phyloP scores from a whole-genome alignment of 2,797 vertebrate species.

The Lates japonicus region DNA sequence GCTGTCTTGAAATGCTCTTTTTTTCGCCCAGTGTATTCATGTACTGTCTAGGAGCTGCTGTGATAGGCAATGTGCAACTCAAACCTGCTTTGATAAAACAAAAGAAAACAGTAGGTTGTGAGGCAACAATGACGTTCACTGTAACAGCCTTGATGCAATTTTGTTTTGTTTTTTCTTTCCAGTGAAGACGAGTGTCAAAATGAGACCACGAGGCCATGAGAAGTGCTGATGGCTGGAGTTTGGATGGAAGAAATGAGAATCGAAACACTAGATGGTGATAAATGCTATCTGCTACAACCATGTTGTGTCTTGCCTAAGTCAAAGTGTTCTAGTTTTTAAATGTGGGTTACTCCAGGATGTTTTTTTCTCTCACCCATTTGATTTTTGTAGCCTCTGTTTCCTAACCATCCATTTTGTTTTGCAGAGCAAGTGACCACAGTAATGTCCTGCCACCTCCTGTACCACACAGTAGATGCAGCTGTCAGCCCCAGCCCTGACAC shows the following conservation, averaged over 20 bases:
- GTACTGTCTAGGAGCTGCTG: slow-evolving; percentile 48
- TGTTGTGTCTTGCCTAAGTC: slow-evolving; percentile 69
- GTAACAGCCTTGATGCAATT: slow-evolving; percentile 44
- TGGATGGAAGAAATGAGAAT: slow-evolving; percentile 8
- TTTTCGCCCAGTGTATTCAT: slow-evolving; percentile 37
- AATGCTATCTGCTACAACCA: slow-evolving; percentile 47
- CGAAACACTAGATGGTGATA: slow-evolving; percentile 42
- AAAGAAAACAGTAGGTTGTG: slow-evolving; percentile 58
- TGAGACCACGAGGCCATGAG: slow-evolving; percentile 50
- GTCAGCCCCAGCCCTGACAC: background rate
- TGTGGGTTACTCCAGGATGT: background rate
- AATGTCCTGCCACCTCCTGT: background rate
- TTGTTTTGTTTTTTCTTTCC: background rate
- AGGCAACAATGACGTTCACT: slow-evolving; percentile 36
- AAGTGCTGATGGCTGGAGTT: slow-evolving; percentile 44
- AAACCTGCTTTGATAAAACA: slow-evolving; percentile 62
- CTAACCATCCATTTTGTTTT: background rate
- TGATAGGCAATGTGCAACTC: slow-evolving; percentile 33
- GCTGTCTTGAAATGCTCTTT: slow-evolving; percentile 31
- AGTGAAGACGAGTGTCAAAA: slow-evolving; percentile 15
- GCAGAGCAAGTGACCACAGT: background rate
- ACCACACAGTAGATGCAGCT: background rate
- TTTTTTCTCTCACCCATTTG: background rate
- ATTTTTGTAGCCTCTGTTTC: background rate
- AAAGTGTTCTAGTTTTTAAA: slow-evolving; percentile 28